Conservation (phyloP, 2,113 vertebrate species). For the Macquaria australasica region DNA sequence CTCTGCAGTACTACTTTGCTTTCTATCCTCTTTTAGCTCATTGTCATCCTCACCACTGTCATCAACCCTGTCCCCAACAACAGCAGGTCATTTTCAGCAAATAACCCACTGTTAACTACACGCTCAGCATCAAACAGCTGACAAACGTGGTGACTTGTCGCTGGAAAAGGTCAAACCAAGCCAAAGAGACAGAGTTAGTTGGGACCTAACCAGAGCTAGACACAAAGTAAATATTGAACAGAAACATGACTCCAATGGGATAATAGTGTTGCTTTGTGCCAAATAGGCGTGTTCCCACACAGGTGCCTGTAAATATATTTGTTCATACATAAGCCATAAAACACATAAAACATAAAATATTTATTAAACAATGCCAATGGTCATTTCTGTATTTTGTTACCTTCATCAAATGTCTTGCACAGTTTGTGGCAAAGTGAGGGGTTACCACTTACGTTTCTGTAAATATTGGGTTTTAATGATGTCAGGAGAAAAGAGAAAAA, state of each 20-base stretch:
- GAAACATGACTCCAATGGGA: neutral
- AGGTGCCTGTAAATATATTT: neutral
- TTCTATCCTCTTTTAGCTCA: neutral
- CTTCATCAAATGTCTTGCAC: neutral
- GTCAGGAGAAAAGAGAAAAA: neutral
- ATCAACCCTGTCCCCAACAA: neutral
- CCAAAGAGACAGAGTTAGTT: neutral
- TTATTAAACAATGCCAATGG: too few species aligned
- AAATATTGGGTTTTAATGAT: neutral
- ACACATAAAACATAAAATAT: neutral
- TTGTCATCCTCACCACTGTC: neutral
- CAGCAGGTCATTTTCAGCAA: neutral
- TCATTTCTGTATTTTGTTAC: too few species aligned
- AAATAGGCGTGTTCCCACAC: neutral
- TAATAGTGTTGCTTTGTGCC: conserved; percentile 8
- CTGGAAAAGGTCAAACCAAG: conserved; percentile 13
- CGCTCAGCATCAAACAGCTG: neutral
- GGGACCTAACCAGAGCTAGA: conserved; percentile 10
- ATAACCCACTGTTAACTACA: neutral
- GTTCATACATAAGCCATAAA: too few species aligned
- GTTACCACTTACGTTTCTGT: neutral
- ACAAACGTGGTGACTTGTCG: neutral
- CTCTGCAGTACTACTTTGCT: neutral
- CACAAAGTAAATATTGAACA: conserved; percentile 10
- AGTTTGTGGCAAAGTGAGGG: neutral